Evolutionary conservation across 2,797 vertebrate genomes (phyloP).

Genomic region (Rhodeus uyekii): DNA sequence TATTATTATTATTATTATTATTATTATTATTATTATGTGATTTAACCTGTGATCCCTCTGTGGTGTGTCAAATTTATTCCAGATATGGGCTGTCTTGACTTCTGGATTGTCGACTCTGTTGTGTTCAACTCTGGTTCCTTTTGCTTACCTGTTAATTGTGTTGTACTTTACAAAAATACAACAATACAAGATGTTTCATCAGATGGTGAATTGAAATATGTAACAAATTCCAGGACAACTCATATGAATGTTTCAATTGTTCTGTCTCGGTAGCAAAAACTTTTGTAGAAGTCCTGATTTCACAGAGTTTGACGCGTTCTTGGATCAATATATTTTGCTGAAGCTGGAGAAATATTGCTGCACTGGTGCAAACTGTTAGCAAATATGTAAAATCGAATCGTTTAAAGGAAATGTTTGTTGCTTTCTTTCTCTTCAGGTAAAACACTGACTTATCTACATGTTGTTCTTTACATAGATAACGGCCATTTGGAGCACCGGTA

Average conservation of each 20-base stretch:
- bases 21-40: too few relatives aligned
- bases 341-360: too few relatives aligned
- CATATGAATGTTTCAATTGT: neutral
- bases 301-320: neutral
- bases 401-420: too few relatives aligned
- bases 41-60: slow-evolving; percentile 31
- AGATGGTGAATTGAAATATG: neutral
- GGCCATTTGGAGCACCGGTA: too few relatives aligned
- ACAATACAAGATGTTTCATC: neutral
- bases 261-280: neutral
- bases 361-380: too few relatives aligned
- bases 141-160: neutral
- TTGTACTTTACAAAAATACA: neutral
- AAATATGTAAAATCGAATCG: too few relatives aligned
- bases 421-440: too few relatives aligned
- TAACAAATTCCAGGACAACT: neutral
- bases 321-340: neutral
- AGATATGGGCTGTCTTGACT: slow-evolving; percentile 10
- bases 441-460: too few relatives aligned
- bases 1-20: too few relatives aligned
- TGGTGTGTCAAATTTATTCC: slow-evolving; percentile 13
- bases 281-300: neutral
- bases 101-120: neutral
- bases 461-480: too few relatives aligned
- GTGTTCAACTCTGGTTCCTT: neutral